Percentiles rank a stretch among this genome's conserved stretches.
These are phyloP conservation scores for Aplocera efformata DNA, from an alignment of 2,888 invertebrate genomes.

Conservation along the genomic window DNA sequence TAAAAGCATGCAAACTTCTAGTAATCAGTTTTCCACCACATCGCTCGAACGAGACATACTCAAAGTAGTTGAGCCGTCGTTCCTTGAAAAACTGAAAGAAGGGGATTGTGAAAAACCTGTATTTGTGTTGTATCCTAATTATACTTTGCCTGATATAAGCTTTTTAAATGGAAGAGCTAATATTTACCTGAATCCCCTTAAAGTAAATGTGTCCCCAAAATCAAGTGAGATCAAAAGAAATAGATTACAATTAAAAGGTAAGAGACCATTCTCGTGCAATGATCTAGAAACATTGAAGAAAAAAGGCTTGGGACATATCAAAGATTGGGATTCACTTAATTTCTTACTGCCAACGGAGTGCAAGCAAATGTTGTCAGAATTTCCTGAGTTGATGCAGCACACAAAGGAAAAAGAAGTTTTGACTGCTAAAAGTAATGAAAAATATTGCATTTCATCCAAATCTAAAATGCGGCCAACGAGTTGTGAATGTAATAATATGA, in stretches of 20 bases:
- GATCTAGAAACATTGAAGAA: constrained; percentile 90
- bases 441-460: constrained; percentile 71
- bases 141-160: constrained; percentile 92
- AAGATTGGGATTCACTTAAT: constrained; percentile 96
- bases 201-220: constrained; percentile 69
- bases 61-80: constrained; percentile 85
- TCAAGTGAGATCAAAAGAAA: constrained; percentile 61
- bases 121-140: constrained; percentile 94
- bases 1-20: constrained; percentile 88
- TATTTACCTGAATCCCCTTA: constrained; percentile 87
- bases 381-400: constrained; percentile 87
- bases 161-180: constrained; percentile 85
- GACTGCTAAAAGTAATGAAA: constrained; percentile 54
- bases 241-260: constrained; percentile 62
- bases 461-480: constrained; percentile 81
- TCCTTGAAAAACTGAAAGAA: constrained; percentile 84
- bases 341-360: constrained; percentile 93
- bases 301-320: constrained; percentile 90
- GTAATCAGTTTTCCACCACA: constrained; percentile 58
- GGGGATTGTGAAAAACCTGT: constrained; percentile 87
- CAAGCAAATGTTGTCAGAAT: constrained; percentile 87
- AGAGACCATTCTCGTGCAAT: constrained; percentile 88
- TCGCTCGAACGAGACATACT: constrained; percentile 74
- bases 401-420: constrained; percentile 76
- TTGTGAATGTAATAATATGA: constrained; percentile 80